Evolutionary conservation across 1,140 invertebrate species (phyloP).

Genomic region (Maconellicoccus hirsutus): DNA sequence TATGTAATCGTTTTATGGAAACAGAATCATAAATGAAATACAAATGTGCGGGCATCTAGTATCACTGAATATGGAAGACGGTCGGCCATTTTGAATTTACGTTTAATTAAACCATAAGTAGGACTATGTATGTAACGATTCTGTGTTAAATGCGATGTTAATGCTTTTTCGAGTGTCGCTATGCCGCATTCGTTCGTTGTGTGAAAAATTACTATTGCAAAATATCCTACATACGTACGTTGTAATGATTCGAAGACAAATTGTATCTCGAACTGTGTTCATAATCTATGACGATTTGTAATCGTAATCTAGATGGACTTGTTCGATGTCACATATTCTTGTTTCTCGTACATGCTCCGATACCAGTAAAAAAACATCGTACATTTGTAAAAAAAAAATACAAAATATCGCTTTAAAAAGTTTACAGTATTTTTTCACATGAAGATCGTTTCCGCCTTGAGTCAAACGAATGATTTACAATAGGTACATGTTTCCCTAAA

Average conservation of each 20-base stretch:
- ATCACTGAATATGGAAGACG: not conserved
- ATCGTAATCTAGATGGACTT: too few species aligned
- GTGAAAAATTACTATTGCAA: not conserved
- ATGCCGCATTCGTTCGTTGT: not conserved
- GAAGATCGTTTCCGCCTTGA: not conserved
- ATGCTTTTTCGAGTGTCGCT: not conserved
- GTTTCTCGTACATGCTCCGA: too few species aligned
- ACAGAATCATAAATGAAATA: constrained; percentile 9
- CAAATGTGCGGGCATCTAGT: constrained; percentile 2
- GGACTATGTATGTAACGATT: not conserved
- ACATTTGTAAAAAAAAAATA: too few species aligned
- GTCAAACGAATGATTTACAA: too few species aligned
- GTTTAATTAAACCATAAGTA: not conserved
- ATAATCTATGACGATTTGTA: too few species aligned
- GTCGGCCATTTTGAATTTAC: not conserved
- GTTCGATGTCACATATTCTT: too few species aligned
- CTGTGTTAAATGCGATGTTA: constrained; percentile 3
- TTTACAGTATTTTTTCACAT: not conserved
- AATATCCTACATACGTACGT: not conserved
- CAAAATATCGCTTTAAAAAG: too few species aligned
- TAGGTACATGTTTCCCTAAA: too few species aligned
- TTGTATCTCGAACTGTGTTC: not conserved
- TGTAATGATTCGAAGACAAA: not conserved
- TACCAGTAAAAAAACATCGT: too few species aligned
- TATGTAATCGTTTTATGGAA: constrained; percentile 9